Evolutionary conservation across 1,140 invertebrate genomes (phyloP), one percentile per base, ranked within the genome.

Genomic region (Aphidius ervi): DNA sequence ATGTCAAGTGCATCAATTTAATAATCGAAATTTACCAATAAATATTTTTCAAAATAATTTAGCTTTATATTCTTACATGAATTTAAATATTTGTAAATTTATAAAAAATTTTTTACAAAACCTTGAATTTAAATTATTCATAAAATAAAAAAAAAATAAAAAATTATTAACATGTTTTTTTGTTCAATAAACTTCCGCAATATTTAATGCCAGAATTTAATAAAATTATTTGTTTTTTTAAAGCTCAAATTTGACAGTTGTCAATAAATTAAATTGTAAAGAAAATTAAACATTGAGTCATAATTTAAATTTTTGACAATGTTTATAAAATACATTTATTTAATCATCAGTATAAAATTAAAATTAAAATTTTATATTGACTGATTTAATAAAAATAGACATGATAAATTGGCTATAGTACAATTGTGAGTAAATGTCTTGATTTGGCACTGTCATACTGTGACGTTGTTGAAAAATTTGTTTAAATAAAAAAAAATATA

Each of bases 301-400:
- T 43, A 39, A 10, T 39, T 53, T 39, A 41, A 16, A 54, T 20
- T 39, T 52, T n/a, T 52, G 9, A 52, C 37, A 39, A 39, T 52
- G 37, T 8, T 43, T 43, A 8, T 43, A 7, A 10, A 43, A 43
- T 43, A 43, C 2, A 3, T 43, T 7, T 43, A 10, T 8, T 10
- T 5, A 43, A 43, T 43, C 42, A 43, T 43, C 9, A 52, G 48
- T 45, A 42, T 41, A 54, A 40, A 54, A 40, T 59, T 48, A 59
- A 49, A 59, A 10, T n/a, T 37, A 46, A 45, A 54, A 42, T 54
- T 42, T 54, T 54, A 42, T 42, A 37, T 16, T 16, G 16, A 10
- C 5, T 42, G 16, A 42, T 4, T 59, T 56, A 55, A 57, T 64
- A 60, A 61, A 31, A 31, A 63, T 61, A 62, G 54, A 41, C 39